A percentile compares a stretch with the other conserved stretches of the same genome.
These are phyloP conservation scores for Hemichromis elongatus DNA, from an alignment of 2,113 vertebrate genomes.

Conservation along the genomic window DNA sequence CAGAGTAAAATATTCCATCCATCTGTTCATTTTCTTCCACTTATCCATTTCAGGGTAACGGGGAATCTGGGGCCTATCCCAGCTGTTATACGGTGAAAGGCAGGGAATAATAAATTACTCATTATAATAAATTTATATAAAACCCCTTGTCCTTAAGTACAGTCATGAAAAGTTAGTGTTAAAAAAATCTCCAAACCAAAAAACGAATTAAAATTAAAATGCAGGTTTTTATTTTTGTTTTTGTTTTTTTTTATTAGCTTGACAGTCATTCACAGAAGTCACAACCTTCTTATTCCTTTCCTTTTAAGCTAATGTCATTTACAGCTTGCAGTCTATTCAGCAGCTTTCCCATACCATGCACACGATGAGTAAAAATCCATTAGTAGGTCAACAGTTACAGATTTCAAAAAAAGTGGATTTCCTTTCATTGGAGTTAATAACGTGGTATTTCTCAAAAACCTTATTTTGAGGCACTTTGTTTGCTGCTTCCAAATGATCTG, in stretches of 20 bases:
- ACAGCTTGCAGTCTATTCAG: not conserved
- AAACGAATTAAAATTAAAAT: not conserved
- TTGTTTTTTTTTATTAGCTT: not conserved
- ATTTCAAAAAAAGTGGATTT: not conserved
- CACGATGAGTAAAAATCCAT: conserved; percentile 12
- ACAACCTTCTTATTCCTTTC: not conserved
- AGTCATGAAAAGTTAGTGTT: not conserved
- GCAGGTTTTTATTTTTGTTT: not conserved
- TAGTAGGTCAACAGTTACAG: conserved; percentile 11
- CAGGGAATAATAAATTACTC: not conserved
- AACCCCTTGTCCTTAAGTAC: not conserved
- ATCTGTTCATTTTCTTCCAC: not conserved
- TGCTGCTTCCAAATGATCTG: not conserved
- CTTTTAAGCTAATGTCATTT: not conserved
- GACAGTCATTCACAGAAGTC: not conserved
- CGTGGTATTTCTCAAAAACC: not conserved
- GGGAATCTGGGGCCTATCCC: not conserved
- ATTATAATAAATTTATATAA: not conserved
- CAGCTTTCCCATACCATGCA: not conserved
- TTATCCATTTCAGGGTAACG: not conserved
- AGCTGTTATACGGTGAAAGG: not conserved
- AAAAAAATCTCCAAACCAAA: not conserved
- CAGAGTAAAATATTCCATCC: not conserved
- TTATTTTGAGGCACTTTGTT: not conserved
- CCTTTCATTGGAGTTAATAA: not conserved